These are phyloP conservation scores for Papilio machaon DNA, from an alignment of 1,140 invertebrate species.

Conservation along the genomic window DNA sequence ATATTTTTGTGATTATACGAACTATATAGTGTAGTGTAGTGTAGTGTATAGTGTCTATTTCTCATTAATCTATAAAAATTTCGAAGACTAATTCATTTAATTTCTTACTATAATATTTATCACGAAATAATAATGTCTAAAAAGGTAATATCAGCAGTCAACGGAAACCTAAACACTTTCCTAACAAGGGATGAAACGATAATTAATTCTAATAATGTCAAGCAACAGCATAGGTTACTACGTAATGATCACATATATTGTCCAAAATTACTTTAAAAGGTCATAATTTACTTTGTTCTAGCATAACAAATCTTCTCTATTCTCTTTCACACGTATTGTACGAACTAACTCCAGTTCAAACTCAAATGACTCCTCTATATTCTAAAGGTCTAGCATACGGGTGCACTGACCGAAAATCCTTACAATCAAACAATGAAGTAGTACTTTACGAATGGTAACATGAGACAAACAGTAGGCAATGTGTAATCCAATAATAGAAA, in stretches of 20 bases:
- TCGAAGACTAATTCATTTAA: too few relatives aligned
- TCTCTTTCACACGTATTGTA: not conserved
- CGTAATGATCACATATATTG: not conserved
- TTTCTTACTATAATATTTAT: not conserved
- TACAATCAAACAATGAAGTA: constrained; percentile 27
- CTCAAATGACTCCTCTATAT: not conserved
- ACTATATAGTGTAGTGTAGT: too few relatives aligned
- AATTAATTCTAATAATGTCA: not conserved
- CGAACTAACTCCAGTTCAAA: not conserved
- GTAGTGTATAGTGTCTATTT: too few relatives aligned
- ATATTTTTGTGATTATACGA: too few relatives aligned
- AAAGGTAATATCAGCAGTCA: not conserved
- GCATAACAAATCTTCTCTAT: not conserved
- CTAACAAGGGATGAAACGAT: not conserved
- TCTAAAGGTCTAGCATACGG: constrained; percentile 19
- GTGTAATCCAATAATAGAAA: constrained; percentile 46
- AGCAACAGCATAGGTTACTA: not conserved
- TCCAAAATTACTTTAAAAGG: not conserved
- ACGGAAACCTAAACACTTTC: not conserved
- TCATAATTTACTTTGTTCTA: not conserved
- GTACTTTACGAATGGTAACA: constrained; percentile 8
- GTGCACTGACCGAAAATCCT: constrained; percentile 32
- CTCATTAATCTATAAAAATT: not conserved
- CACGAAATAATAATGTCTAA: not conserved
- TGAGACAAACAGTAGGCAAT: constrained; percentile 29